Percentiles rank a stretch among this genome's conserved stretches.
Evolutionary conservation across 2,888 invertebrate genomes (phyloP).

Genomic region (Ptilodon capucinus): DNA sequence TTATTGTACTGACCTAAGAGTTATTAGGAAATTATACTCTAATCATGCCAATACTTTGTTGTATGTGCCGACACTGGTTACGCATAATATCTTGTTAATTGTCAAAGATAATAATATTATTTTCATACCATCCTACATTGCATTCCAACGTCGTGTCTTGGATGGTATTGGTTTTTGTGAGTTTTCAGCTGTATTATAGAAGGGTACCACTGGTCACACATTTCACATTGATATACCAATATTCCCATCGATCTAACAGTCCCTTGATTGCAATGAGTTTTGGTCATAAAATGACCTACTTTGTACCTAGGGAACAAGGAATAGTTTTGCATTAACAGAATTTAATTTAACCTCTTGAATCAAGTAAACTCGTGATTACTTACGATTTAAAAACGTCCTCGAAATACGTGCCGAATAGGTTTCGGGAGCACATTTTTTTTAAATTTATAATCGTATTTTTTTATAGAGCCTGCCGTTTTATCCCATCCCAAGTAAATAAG

Average conservation of each 20-base stretch:
- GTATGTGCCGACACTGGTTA: too few species aligned
- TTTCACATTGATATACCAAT: constrained; percentile 72
- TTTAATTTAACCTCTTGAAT: too few species aligned
- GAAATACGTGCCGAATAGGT: too few species aligned
- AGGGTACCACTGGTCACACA: constrained; percentile 62
- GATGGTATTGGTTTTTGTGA: constrained; percentile 64
- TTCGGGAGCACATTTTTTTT: too few species aligned
- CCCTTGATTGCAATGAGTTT: constrained; percentile 45
- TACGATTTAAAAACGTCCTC: too few species aligned
- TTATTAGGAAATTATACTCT: too few species aligned
- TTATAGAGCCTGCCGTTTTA: too few species aligned
- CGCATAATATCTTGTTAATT: too few species aligned
- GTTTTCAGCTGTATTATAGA: constrained; percentile 51
- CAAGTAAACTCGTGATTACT: too few species aligned
- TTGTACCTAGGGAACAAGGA: constrained; percentile 60
- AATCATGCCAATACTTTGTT: too few species aligned
- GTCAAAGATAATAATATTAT: background rate
- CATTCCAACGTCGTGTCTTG: constrained; percentile 45
- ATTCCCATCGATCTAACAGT: constrained; percentile 37
- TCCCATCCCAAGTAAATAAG: background rate
- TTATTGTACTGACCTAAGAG: too few species aligned
- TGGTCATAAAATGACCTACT: constrained; percentile 66
- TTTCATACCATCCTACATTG: constrained; percentile 43
- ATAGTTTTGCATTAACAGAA: background rate
- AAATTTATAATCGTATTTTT: too few species aligned